Percentiles rank a stretch among this genome's conserved stretches.
Evolutionary conservation across 2,113 vertebrate species (phyloP).

Genomic region (Tamias sibiricus): DNA sequence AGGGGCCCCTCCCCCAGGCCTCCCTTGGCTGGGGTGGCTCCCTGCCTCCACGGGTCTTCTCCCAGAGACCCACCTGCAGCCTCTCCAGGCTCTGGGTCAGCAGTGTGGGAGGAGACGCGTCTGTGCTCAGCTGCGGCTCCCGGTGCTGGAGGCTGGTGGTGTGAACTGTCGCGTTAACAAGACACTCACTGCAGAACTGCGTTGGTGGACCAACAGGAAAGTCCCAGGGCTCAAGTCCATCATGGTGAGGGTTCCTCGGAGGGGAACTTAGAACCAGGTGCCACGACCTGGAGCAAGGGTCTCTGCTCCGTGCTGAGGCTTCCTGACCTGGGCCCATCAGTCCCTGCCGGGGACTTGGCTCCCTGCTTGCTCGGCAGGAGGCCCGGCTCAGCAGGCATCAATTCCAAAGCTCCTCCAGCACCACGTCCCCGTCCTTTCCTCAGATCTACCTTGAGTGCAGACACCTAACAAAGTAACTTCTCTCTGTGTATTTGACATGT

Average conservation of each 20-base stretch:
- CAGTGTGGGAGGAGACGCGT: not conserved
- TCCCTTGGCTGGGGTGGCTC: not conserved
- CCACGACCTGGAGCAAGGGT: not conserved
- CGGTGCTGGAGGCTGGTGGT: not conserved
- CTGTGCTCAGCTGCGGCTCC: conserved; percentile 56
- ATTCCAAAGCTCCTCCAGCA: not conserved
- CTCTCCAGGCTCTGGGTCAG: conserved; percentile 68
- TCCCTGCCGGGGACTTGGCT: accelerated
- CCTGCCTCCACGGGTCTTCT: not conserved
- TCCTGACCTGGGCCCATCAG: accelerated
- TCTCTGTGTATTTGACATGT: too few relatives aligned
- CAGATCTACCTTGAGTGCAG: accelerated
- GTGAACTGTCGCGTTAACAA: accelerated
- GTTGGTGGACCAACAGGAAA: not conserved
- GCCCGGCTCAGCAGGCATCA: accelerated
- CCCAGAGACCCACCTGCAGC: not conserved
- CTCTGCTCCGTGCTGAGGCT: not conserved
- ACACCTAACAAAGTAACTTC: accelerated
- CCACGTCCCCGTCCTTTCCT: not conserved
- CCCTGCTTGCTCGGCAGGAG: accelerated
- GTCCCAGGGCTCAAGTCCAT: accelerated
- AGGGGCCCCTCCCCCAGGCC: not conserved
- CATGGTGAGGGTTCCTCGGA: not conserved
- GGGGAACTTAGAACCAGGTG: not conserved
- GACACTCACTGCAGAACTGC: accelerated